Evolutionary conservation across 1,140 invertebrate genomes (phyloP).

Genomic region (Lasioglossum baleicum): DNA sequence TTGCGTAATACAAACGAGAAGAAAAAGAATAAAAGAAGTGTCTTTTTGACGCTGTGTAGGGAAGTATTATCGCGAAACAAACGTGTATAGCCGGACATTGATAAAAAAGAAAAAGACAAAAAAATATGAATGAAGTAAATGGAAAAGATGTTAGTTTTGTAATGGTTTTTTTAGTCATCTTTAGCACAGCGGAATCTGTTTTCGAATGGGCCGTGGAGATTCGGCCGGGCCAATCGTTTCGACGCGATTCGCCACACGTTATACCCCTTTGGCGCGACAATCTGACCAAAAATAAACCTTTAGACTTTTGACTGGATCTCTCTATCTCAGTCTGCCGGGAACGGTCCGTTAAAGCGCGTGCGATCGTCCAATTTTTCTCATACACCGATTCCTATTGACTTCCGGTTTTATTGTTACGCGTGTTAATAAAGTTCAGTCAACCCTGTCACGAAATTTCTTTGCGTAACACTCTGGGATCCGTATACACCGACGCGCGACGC

Average conservation of each 20-base stretch:
- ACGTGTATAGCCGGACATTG: constrained; percentile 48
- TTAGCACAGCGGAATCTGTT: constrained; percentile 3
- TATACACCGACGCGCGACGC: not conserved
- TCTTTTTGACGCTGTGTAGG: constrained; percentile 42
- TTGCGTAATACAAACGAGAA: constrained; percentile 13
- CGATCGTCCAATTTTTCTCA: constrained; percentile 22
- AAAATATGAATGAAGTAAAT: constrained; percentile 39
- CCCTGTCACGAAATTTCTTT: not conserved
- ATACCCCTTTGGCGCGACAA: constrained; percentile 52
- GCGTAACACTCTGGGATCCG: not conserved
- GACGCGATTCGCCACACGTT: constrained; percentile 24
- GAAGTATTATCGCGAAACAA: constrained; percentile 40
- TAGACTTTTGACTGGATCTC: constrained; percentile 33
- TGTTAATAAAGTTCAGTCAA: constrained; percentile 44
- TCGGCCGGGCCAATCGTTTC: constrained; percentile 7
- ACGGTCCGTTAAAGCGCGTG: constrained; percentile 29
- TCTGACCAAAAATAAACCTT: constrained; percentile 60
- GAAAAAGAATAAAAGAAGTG: constrained; percentile 1
- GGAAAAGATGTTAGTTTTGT: constrained; percentile 57
- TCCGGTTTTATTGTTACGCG: constrained; percentile 29
- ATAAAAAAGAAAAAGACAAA: constrained; percentile 28
- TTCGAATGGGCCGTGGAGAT: not conserved
- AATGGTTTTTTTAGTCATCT: constrained; percentile 50
- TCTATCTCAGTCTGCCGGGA: constrained; percentile 40
- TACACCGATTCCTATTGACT: constrained; percentile 14